phyloP scores from a whole-genome alignment of 2,888 invertebrate species.

The Troglohyphantes excavatus region DNA sequence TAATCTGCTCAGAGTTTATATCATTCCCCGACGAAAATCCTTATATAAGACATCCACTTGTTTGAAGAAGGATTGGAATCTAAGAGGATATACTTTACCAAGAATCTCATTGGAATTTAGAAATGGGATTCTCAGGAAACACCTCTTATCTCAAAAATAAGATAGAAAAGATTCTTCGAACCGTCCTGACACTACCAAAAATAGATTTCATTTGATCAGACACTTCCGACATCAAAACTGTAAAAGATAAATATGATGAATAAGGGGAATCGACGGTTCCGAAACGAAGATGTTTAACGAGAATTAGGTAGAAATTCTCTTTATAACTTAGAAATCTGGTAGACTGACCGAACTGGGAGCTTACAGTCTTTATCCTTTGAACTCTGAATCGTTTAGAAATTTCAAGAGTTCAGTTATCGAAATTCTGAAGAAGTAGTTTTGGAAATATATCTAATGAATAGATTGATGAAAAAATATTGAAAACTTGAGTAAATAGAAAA shows the following conservation, averaged over 20 bases:
- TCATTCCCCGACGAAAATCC: neutral
- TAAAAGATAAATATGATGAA: neutral
- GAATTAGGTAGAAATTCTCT: neutral
- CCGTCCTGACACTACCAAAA: neutral
- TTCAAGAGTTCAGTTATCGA: neutral
- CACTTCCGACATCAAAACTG: neutral
- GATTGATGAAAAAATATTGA: constrained; percentile 5
- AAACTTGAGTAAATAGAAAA: neutral
- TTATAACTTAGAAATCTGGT: neutral
- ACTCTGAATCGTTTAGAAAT: neutral
- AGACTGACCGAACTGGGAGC: neutral
- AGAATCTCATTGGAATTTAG: neutral
- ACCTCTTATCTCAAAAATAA: neutral
- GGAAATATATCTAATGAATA: neutral
- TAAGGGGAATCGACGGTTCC: neutral
- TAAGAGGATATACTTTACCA: neutral
- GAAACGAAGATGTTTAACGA: neutral
- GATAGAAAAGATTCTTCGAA: neutral
- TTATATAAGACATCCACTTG: neutral
- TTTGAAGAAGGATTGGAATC: neutral
- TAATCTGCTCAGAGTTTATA: neutral
- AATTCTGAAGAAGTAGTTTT: neutral
- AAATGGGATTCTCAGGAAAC: neutral
- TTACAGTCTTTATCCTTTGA: neutral
- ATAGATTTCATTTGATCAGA: neutral